Conservation (phyloP, 1,140 invertebrate species). For the Leptinotarsa texana region DNA sequence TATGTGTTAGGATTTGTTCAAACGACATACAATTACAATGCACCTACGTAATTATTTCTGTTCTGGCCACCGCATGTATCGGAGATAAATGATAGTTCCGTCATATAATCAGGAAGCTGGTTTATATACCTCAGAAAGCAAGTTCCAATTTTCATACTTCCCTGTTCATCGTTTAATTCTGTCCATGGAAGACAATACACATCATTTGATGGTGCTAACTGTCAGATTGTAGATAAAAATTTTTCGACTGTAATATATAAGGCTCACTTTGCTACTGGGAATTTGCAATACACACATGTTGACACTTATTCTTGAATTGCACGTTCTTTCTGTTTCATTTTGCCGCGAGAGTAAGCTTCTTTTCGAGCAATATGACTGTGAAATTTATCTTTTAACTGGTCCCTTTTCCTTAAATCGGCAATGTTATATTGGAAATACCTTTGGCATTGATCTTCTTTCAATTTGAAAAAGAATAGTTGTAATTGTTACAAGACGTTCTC, state of each 20-base stretch:
- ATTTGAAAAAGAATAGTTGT: neutral
- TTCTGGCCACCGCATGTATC: slow-evolving; percentile 19
- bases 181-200: slow-evolving; percentile 35
- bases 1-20: slow-evolving; percentile 18
- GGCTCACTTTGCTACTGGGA: slow-evolving; percentile 25
- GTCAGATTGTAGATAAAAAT: slow-evolving; percentile 39
- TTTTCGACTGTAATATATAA: slow-evolving; percentile 39
- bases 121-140: slow-evolving; percentile 27
- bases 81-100: neutral
- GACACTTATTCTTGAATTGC: too few species aligned
- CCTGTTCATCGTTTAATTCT: slow-evolving; percentile 39
- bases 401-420: neutral
- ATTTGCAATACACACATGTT: slow-evolving; percentile 28
- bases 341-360: too few species aligned
- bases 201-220: slow-evolving; percentile 30
- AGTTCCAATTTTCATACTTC: slow-evolving; percentile 38
- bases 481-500: neutral
- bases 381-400: neutral
- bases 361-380: too few species aligned
- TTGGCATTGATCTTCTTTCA: slow-evolving; percentile 22
- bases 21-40: slow-evolving; percentile 15
- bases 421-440: slow-evolving; percentile 27
- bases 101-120: neutral
- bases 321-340: too few species aligned
- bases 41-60: slow-evolving; percentile 9